These are phyloP conservation scores for Catostylus mosaicus DNA, from an alignment of 30 jellyfish, hydroid and myxozoan genomes.

Conservation along the genomic window DNA sequence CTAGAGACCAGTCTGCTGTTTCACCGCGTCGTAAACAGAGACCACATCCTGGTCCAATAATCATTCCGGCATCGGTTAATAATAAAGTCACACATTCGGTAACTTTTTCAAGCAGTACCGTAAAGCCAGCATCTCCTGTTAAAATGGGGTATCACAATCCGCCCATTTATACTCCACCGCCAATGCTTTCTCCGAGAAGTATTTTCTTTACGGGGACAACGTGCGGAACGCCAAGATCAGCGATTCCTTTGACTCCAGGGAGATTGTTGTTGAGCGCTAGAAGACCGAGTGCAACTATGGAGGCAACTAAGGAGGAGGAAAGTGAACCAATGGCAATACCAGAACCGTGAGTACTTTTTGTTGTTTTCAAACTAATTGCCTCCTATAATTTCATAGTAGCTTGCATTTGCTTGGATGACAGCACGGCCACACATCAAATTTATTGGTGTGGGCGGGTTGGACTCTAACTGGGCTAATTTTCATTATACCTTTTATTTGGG, in stretches of 20 bases:
- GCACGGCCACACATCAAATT: no score
- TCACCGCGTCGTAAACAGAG: slow-evolving; percentile 85
- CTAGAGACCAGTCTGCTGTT: slow-evolving; percentile 43
- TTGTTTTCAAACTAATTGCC: neutral
- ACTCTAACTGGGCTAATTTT: no score
- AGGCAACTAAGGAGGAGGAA: slow-evolving; percentile 52
- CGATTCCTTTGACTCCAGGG: slow-evolving; percentile 84
- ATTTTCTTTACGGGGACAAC: slow-evolving; percentile 89
- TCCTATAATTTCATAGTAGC: no score
- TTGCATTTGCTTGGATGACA: no score
- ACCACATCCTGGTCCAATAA: slow-evolving; percentile 97
- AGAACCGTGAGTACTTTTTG: slow-evolving; percentile 83
- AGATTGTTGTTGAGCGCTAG: slow-evolving; percentile 78
- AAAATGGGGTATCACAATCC: slow-evolving; percentile 54
- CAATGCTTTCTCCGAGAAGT: slow-evolving; percentile 97
- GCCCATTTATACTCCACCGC: slow-evolving; percentile 97
- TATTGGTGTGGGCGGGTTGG: no score
- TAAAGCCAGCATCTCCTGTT: slow-evolving; percentile 65
- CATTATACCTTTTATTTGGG: no score
- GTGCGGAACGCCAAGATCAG: slow-evolving; percentile 85
- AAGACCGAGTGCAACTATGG: slow-evolving; percentile 69
- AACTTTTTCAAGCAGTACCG: slow-evolving; percentile 68
- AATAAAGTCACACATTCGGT: slow-evolving; percentile 78
- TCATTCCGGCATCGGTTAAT: slow-evolving; percentile 94
- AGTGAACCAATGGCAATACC: slow-evolving; percentile 65